phyloP scores from a whole-genome alignment of 2,113 vertebrate species.

The Xiphias gladius region DNA sequence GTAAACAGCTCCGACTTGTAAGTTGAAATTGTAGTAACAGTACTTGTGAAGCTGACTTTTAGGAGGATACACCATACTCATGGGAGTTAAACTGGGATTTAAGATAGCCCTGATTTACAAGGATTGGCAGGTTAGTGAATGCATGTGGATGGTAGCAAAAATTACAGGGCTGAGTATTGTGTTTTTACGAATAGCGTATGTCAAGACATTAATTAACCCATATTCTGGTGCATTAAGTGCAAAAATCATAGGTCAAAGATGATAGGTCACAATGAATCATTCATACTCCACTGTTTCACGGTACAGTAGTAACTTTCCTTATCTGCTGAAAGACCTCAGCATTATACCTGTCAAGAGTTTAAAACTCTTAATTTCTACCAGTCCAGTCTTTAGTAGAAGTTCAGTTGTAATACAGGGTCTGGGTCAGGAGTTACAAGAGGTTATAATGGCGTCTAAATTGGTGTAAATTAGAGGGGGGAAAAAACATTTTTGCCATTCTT shows the following conservation, averaged over 20 bases:
- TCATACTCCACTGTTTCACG: not conserved
- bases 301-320: not conserved
- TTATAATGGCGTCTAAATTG: no score
- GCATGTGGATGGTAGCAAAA: constrained; percentile 30
- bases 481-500: no score
- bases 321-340: not conserved
- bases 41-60: constrained; percentile 32
- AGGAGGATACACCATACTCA: not conserved
- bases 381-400: not conserved
- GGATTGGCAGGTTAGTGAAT: constrained; percentile 28
- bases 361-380: not conserved
- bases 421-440: no score
- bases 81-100: constrained; percentile 33
- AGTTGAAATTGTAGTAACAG: constrained; percentile 15
- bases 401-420: not conserved
- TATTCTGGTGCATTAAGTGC: not conserved
- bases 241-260: constrained; percentile 17
- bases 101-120: constrained; percentile 38
- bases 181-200: constrained; percentile 16
- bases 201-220: not conserved
- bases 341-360: not conserved
- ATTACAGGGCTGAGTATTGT: constrained; percentile 31
- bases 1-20: constrained; percentile 31
- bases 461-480: no score
- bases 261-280: not conserved